Evolutionary conservation across 2,113 vertebrate species (phyloP).

Genomic region (Lichenostomus cassidix): DNA sequence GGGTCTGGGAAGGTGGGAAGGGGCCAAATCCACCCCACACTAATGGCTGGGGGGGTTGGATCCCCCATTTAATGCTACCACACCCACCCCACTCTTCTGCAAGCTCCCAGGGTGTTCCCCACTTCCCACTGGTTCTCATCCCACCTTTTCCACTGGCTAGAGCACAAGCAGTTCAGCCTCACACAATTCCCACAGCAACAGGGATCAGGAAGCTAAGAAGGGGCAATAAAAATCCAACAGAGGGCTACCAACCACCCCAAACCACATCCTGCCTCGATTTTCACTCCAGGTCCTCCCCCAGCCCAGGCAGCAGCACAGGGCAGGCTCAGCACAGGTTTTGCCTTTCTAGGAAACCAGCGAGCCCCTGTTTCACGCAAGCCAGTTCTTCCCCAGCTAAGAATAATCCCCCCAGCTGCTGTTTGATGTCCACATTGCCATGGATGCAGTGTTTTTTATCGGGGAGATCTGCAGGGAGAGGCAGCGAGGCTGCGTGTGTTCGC

Average conservation of each 20-base stretch:
- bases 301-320: background rate
- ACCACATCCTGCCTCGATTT: background rate
- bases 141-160: background rate
- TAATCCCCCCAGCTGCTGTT: conserved; percentile 55
- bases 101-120: background rate
- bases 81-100: background rate
- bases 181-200: background rate
- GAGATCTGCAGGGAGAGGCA: background rate
- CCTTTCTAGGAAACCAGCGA: conserved; percentile 39
- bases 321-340: background rate
- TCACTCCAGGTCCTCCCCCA: background rate
- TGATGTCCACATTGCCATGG: conserved; percentile 62
- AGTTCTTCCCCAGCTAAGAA: conserved; percentile 36
- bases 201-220: background rate
- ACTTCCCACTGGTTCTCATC: background rate
- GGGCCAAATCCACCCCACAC: rapidly evolving
- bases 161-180: background rate
- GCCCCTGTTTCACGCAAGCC: background rate
- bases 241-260: background rate
- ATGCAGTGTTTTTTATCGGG: background rate
- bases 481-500: conserved; percentile 48
- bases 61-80: background rate
- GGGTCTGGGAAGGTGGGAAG: background rate
- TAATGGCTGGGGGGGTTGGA: background rate
- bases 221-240: background rate